Evolutionary conservation across 2,113 vertebrate species (phyloP).

Genomic region (Myiagra hebetior): DNA sequence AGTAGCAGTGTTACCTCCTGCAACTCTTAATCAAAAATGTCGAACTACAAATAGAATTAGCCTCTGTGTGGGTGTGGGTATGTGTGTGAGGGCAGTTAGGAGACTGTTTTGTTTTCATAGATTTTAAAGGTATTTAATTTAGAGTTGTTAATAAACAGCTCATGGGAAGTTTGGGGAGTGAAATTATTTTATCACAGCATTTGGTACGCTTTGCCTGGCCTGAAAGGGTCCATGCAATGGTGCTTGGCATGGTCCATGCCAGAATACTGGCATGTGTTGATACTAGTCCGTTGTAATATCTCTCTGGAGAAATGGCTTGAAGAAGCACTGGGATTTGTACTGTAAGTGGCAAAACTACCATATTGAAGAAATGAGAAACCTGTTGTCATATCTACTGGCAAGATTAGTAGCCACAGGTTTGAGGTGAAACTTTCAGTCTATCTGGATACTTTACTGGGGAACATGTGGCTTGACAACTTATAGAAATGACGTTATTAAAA

Average conservation of each 20-base stretch:
- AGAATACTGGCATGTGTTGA: too few species aligned
- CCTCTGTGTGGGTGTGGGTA: not conserved
- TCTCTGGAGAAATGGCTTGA: not conserved
- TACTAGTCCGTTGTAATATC: not conserved
- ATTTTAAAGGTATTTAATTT: not conserved
- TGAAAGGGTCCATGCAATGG: not conserved
- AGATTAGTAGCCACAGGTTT: not conserved
- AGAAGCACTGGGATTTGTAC: not conserved
- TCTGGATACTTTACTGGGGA: not conserved
- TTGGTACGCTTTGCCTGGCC: not conserved
- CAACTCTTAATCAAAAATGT: not conserved
- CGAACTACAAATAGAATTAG: not conserved
- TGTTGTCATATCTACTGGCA: not conserved
- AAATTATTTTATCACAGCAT: not conserved
- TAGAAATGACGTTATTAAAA: not conserved
- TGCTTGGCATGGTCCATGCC: not conserved
- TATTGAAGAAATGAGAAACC: not conserved
- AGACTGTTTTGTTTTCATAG: not conserved
- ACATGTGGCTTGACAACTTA: accelerated
- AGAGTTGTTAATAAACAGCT: not conserved
- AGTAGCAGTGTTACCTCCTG: not conserved
- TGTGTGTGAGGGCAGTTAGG: not conserved
- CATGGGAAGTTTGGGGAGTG: not conserved
- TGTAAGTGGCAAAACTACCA: not conserved
- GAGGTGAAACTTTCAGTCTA: not conserved